Evolutionary conservation across 2,797 vertebrate species (phyloP).

Genomic region (Pitangus sulphuratus): DNA sequence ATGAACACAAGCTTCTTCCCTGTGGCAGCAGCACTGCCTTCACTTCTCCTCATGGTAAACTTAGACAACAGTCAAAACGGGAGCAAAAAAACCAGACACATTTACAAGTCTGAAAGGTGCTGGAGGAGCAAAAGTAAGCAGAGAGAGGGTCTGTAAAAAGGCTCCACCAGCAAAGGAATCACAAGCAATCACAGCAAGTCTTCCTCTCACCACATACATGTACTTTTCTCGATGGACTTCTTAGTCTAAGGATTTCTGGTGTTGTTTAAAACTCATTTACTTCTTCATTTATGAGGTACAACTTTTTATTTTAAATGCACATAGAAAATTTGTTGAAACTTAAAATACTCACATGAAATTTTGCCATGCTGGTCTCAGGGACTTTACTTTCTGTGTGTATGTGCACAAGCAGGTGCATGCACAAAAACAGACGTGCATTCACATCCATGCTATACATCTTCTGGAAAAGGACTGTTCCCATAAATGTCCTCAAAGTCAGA

Average conservation of each 20-base stretch:
- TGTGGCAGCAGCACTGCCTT: not conserved
- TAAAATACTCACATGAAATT: not conserved
- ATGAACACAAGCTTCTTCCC: constrained; percentile 53
- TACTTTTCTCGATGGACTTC: not conserved
- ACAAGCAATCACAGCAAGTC: not conserved
- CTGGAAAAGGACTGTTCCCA: not conserved
- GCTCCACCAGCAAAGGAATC: not conserved
- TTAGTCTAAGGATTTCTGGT: not conserved
- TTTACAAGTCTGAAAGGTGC: not conserved
- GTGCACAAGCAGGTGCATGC: not conserved
- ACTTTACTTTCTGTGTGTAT: not conserved
- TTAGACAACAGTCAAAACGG: not conserved
- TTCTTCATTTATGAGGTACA: not conserved
- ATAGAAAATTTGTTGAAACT: not conserved
- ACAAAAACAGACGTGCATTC: not conserved
- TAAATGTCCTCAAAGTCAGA: not conserved
- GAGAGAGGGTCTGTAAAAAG: not conserved
- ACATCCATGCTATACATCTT: not conserved
- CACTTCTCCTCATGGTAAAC: constrained; percentile 55
- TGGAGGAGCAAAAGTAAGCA: not conserved
- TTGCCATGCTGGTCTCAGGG: not conserved
- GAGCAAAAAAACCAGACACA: not conserved
- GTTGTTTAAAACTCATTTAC: not conserved
- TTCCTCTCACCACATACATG: not conserved
- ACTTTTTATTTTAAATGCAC: not conserved